A percentile compares a stretch with the other conserved stretches of the same genome.
Evolutionary conservation across 2,888 invertebrate genomes (phyloP).

Genomic region (Rambutsinella grinnellia): DNA sequence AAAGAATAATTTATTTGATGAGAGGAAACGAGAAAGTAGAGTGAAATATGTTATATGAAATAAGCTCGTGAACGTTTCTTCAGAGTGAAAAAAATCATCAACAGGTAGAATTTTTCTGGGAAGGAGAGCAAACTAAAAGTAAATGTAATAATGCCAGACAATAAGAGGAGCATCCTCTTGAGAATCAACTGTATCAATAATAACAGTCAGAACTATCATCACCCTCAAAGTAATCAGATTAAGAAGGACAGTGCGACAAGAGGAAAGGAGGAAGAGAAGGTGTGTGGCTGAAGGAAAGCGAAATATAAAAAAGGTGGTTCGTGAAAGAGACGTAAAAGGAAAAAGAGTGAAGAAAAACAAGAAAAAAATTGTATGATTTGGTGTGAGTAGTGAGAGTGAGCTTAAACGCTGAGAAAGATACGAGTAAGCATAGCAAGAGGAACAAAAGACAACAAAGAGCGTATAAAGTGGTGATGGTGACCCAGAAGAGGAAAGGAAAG

Average conservation of each 20-base stretch:
- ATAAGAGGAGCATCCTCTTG: conserved; percentile 7
- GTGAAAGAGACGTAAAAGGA: not conserved
- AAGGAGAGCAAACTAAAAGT: not conserved
- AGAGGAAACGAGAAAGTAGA: not conserved
- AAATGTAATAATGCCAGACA: conserved; percentile 29
- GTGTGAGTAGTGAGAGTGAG: not conserved
- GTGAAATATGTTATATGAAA: conserved; percentile 3
- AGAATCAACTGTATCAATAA: not conserved
- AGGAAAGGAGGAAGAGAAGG: not conserved
- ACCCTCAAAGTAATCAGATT: not conserved
- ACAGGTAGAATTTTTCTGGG: conserved; percentile 12
- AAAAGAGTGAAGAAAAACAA: not conserved
- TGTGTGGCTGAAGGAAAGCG: not conserved
- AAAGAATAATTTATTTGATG: not conserved
- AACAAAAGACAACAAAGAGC: not conserved
- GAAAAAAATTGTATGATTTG: no score
- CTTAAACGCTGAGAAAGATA: not conserved
- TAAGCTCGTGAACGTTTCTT: not conserved
- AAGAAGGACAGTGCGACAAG: not conserved
- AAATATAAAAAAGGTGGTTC: no score
- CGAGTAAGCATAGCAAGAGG: not conserved
- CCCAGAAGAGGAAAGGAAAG: conserved; percentile 46
- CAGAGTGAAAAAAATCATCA: conserved; percentile 20
- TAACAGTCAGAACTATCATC: conserved; percentile 6
- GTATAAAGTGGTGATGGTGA: conserved; percentile 28